Conservation (phyloP, 1,140 invertebrate species). For the Diprion similis region DNA sequence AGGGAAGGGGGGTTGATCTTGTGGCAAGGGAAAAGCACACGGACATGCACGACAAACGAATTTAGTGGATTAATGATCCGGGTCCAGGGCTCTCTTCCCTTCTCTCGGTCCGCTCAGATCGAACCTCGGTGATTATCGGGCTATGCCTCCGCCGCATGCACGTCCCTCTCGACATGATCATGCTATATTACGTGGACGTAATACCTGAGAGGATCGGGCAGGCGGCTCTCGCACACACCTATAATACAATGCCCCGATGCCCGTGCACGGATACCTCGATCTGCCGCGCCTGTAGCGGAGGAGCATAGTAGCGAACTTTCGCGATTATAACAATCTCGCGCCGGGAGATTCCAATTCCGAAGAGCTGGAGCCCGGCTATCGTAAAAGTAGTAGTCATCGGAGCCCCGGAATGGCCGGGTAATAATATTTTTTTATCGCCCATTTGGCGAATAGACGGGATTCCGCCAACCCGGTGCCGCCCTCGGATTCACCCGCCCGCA, state of each 20-base stretch:
- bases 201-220: neutral
- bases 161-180: neutral
- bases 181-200: no score
- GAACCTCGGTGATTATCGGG: neutral
- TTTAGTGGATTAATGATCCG: neutral
- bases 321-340: constrained; percentile 1
- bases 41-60: neutral
- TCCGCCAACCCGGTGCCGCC: neutral
- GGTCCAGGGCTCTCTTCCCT: neutral
- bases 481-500: no score
- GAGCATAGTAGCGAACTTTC: neutral
- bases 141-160: neutral
- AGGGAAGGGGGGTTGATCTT: neutral
- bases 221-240: neutral
- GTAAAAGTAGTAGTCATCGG: neutral
- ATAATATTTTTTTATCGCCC: constrained; percentile 6
- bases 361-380: neutral
- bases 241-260: no score
- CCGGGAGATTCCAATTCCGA: neutral
- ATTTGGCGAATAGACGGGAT: neutral
- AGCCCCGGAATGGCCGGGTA: neutral
- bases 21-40: neutral
- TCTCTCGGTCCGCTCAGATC: neutral
- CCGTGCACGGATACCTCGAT: no score
- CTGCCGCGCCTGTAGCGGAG: no score